Conservation (phyloP, 2,113 vertebrate genomes). For the Cochlearius cochlearius region DNA sequence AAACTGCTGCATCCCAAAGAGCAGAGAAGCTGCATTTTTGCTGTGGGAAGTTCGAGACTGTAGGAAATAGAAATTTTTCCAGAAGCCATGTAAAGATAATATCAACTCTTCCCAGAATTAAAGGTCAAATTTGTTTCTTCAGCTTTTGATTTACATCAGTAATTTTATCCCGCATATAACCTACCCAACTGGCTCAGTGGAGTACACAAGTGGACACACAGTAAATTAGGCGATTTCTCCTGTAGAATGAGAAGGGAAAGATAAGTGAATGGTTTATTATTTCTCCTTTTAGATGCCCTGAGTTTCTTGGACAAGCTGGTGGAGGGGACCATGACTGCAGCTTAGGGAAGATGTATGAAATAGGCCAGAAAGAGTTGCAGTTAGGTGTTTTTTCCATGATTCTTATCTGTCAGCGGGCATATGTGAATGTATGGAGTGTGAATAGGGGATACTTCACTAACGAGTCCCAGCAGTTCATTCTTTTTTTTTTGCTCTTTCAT, state of each 20-base stretch:
- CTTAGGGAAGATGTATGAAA: neutral
- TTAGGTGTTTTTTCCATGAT: neutral
- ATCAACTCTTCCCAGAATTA: neutral
- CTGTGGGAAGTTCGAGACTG: neutral
- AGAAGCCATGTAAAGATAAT: neutral
- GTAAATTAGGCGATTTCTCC: neutral
- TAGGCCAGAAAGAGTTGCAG: neutral
- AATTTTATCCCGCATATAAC: neutral
- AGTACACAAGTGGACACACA: neutral
- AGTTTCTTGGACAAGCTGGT: neutral
- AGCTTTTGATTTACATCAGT: neutral
- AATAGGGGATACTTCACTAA: neutral
- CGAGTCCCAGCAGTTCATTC: neutral
- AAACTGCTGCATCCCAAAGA: neutral
- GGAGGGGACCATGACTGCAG: neutral
- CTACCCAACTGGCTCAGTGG: neutral
- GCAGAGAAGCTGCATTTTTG: neutral
- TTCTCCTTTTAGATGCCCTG: neutral
- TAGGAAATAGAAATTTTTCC: neutral
- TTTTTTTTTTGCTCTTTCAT: neutral
- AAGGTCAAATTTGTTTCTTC: neutral
- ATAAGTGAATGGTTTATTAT: neutral
- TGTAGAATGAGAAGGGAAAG: neutral
- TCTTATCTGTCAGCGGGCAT: neutral
- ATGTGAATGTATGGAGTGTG: neutral